Percentiles rank a stretch among this genome's conserved stretches.
Evolutionary conservation across 2,113 vertebrate genomes (phyloP).

Genomic region (Urocitellus parryii): DNA sequence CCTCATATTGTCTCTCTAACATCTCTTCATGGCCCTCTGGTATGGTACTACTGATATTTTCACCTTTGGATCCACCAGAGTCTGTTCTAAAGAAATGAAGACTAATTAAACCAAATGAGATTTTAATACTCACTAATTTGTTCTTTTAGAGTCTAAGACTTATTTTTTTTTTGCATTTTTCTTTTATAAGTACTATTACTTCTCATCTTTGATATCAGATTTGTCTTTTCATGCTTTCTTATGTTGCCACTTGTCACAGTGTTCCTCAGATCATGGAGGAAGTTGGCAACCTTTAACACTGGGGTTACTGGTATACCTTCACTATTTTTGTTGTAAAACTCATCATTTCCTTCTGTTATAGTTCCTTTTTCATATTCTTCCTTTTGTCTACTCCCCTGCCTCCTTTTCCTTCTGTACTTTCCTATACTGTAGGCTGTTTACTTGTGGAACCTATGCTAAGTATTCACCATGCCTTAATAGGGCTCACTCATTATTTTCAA

Average conservation of each 20-base stretch:
- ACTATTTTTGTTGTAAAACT: conserved; percentile 5
- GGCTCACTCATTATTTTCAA: conserved; percentile 17
- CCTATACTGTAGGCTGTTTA: neutral
- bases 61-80: conserved; percentile 6
- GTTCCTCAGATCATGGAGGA: neutral
- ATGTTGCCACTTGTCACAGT: neutral
- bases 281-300: neutral
- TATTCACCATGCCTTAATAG: neutral
- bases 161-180: conserved; percentile 44
- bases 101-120: conserved; percentile 37
- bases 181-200: neutral
- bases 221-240: conserved; percentile 40
- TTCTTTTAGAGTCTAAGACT: conserved; percentile 33
- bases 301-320: neutral
- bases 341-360: neutral
- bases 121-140: conserved; percentile 53
- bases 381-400: neutral
- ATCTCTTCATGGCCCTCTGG: neutral
- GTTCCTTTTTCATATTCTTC: neutral
- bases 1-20: neutral
- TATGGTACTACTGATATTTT: conserved; percentile 50
- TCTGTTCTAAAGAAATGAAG: conserved; percentile 28
- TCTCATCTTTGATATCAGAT: conserved; percentile 40
- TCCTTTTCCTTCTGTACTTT: neutral
- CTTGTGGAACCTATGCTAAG: conserved; percentile 13